Conservation (phyloP, 2,888 invertebrate genomes). For the Xestia rhomboidea region DNA sequence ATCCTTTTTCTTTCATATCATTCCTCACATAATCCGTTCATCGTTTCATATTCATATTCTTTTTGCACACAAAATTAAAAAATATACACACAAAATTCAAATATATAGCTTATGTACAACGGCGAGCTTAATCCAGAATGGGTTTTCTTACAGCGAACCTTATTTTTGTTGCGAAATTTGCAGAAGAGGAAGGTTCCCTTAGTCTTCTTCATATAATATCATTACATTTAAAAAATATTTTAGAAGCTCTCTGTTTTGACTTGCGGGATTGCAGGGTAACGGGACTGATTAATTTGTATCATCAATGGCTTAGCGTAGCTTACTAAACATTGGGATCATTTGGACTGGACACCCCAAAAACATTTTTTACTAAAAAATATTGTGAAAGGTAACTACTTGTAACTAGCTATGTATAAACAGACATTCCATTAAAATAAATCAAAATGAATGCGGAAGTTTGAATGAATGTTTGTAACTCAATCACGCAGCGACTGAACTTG, state of each 20-base stretch:
- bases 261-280: not conserved
- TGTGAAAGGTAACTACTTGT: not conserved
- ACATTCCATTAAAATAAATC: slow-evolving; percentile 17
- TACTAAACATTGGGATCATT: not conserved
- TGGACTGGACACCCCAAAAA: not conserved
- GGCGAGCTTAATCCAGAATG: no score
- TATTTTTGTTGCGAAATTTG: no score
- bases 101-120: no score
- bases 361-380: not conserved
- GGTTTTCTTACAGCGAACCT: no score
- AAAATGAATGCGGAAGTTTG: slow-evolving; percentile 52
- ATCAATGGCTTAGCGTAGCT: not conserved
- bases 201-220: not conserved
- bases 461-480: slow-evolving; percentile 51
- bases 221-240: not conserved
- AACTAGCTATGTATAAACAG: not conserved
- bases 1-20: no score
- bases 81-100: no score
- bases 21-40: no score
- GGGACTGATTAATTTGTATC: not conserved
- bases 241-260: not conserved
- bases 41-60: no score
- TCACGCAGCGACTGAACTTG: slow-evolving; percentile 53
- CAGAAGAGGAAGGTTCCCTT: no score
- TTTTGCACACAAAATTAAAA: no score